These are phyloP conservation scores for Girardinichthys multiradiatus DNA, from an alignment of 2,113 vertebrate species.

Conservation along the genomic window DNA sequence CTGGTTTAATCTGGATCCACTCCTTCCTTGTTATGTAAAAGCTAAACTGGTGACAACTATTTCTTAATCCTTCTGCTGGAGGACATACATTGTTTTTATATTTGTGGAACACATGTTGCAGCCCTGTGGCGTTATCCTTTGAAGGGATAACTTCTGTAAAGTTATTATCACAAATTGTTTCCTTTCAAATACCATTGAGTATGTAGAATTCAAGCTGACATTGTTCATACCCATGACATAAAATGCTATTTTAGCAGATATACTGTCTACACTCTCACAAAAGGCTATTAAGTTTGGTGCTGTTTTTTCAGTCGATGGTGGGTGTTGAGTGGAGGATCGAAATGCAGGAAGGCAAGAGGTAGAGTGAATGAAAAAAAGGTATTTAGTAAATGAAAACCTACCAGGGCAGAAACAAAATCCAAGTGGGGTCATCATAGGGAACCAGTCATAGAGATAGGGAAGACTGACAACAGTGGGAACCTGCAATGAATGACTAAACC, in stretches of 20 bases:
- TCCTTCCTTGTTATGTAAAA: slow-evolving; percentile 8
- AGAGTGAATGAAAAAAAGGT: too few species aligned
- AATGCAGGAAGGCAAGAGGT: too few species aligned
- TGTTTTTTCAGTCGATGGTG: background rate
- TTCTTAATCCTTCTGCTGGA: slow-evolving; percentile 2
- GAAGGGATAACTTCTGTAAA: too few species aligned
- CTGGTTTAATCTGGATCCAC: slow-evolving; percentile 18
- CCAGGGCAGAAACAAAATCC: too few species aligned
- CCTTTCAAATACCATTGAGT: background rate
- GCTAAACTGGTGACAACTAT: slow-evolving; percentile 5
- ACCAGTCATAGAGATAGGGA: too few species aligned
- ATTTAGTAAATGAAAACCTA: too few species aligned
- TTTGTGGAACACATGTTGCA: background rate
- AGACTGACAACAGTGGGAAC: too few species aligned
- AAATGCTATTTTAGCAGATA: too few species aligned
- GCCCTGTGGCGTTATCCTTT: too few species aligned
- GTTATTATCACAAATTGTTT: too few species aligned
- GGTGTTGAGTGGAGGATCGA: background rate
- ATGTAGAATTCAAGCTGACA: background rate
- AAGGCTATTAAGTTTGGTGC: background rate
- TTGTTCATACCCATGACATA: background rate
- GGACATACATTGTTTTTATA: background rate
- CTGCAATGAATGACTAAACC: too few species aligned
- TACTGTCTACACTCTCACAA: background rate
- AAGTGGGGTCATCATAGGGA: too few species aligned